Evolutionary conservation across 2,797 vertebrate species (phyloP), one percentile per base, ranked within the genome.

Genomic region (Poecilia wingei): DNA sequence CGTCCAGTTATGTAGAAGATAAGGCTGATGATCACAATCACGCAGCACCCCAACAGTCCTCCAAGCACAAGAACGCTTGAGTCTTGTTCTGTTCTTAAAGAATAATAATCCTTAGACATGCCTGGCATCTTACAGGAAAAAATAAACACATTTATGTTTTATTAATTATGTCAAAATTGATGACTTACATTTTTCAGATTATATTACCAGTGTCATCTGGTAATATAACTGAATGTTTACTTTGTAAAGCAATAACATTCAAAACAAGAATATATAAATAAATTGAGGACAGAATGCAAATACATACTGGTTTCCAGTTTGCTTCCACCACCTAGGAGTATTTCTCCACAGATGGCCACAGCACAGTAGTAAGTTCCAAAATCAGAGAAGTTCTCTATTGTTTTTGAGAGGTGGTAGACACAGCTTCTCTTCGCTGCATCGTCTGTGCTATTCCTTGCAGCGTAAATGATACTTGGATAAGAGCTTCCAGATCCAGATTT

Each of bases 351-450:
- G 64, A 79, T 82, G 46, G 31, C 74, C 68, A 91, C 87, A 78
- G 89, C 91, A 79, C 91, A 92, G 88, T 93, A 92, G 84, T 91
- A 94, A 3, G 77, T 90, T 82, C 87, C 82, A 84, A 76, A 2
- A 51, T 93, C 88, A 71, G 83, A 80, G 12, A 16, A 16, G 76
- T 57, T 43, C 20, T 76, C 46, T 8, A 87, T 61, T 0, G 61
- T 80, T 33, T 79, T 91, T 73, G 81, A 73, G 47, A 91, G 76
- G 28, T 46, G 81, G 69, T 91, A 88, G 41, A 59, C 8, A 47
- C 90, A 93, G 45, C 72, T 80, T 68, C 49, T 78, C 31, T 74
- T 18, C 18, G 41, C 10, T n/a, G 43, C 28, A 49, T 69, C 73
- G 51, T 71, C 43, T 25, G 14, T 79, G 22, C 25, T 41, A 22